Base-by-base conservation (phyloP, 1,140 invertebrate species). In the Lucilia sericata region DNA sequence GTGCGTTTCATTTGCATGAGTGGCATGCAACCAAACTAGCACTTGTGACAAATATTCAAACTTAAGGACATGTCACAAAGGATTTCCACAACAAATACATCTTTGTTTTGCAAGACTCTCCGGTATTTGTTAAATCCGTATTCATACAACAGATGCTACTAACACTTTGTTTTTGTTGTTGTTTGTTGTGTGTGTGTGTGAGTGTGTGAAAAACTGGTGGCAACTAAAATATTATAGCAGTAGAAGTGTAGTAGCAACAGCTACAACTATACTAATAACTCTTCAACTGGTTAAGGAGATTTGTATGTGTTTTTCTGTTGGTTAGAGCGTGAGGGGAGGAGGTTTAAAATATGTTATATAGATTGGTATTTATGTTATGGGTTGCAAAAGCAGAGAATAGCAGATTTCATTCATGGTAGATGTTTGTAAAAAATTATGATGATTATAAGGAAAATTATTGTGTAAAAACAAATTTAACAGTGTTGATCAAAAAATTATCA, bases 51-150 rank as follows among this genome's bases (percentile, higher is more conserved):
- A 80, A 80, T 80, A 80, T 80, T 80, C 76, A 19, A 80, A 80
- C 76, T 80, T 80, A 80, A 80, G 76, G 76, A 80, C 47, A 49
- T 80, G 76, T 80, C 76, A 80, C 76, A 80, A 80, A 80, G 76
- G 76, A 80, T 80, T 80, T 80, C 76, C 76, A 80, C 76, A 80
- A 49, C 76, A 49, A 80, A 80, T 80, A 80, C 42, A 21, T 80
- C 42, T 49, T 80, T 80, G 42, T 49, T 70, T 19, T 80, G 76
- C 42, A 19, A 70, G 42, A 80, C 76, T 51, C 76, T 51, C 76
- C 19, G 42, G 42, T 80, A 80, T 80, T 80, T 49, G 19, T 17
- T 78, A 49, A 49, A 80, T 80, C 42, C 42, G 25, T 80, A 80
- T 13, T 49, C 76, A 80, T 49, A 80, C 42, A 80, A 49, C 76